These are phyloP conservation scores for Gryllus bimaculatus DNA, from an alignment of 1,140 invertebrate species.

Conservation along the genomic window DNA sequence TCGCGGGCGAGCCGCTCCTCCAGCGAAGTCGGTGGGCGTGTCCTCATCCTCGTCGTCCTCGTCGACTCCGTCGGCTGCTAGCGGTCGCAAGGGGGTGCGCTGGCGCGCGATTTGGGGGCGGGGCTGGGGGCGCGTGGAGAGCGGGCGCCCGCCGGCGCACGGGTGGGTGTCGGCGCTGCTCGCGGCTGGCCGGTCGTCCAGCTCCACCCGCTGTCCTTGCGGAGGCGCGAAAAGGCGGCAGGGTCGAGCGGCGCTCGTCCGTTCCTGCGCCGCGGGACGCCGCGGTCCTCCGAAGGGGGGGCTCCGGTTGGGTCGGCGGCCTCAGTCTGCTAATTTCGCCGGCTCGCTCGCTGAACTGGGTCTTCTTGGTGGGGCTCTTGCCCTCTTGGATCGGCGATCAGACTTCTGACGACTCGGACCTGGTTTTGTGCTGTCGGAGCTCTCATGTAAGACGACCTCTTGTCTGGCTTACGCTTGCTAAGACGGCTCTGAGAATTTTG, in stretches of 20 bases:
- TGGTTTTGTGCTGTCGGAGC: no score
- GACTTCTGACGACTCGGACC: no score
- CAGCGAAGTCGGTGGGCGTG: neutral
- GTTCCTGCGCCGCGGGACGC: no score
- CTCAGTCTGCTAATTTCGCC: neutral
- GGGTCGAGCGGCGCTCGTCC: neutral
- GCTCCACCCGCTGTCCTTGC: neutral
- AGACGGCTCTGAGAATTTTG: neutral
- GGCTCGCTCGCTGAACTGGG: no score
- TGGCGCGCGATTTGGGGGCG: neutral
- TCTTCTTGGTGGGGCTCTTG: neutral
- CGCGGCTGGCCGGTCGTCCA: neutral
- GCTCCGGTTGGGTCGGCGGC: no score
- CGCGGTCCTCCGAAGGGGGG: neutral
- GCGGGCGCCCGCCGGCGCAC: no score
- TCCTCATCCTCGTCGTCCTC: slow-evolving; percentile 4
- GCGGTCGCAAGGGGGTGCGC: no score
- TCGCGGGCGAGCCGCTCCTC: neutral
- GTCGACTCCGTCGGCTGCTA: no score
- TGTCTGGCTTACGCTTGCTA: no score
- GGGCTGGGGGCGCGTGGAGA: neutral
- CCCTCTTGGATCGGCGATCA: no score
- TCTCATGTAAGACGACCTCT: no score
- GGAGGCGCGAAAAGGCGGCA: neutral
- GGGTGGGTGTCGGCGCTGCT: neutral